Base-by-base conservation (phyloP, 1,140 invertebrate species). In the Cydia amplana region DNA sequence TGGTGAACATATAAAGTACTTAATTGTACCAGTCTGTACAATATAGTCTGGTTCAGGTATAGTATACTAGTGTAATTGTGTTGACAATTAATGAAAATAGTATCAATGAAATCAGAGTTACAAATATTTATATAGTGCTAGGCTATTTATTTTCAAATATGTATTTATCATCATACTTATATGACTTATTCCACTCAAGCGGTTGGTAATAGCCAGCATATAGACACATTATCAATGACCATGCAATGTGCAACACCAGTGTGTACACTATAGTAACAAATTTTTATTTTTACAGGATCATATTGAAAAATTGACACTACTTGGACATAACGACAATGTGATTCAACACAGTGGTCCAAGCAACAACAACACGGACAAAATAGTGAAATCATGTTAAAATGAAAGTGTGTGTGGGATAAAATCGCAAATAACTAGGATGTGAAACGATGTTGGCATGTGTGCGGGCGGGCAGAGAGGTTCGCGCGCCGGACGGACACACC, bases 391-490 rank as follows among this genome's bases (percentile, higher is more conserved):
- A 60, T 60, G 55, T 60, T 60, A 60, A 70, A 36, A 70, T 36
- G 36, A 70, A 70, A 70, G 18, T 40, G 32, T 46, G 20, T 23
- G 36, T 72, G 43, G 32, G 43, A 72, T 49, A 18, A 72, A 70
- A 36, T 40, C 4, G 72, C 43, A 25, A 73, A 40, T 73, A 46
- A 46, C 40, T 49, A 75, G 40, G 86, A 90, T 91, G 87, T 91
- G 84, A 89, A 83, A 79, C 81, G 36, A 91, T 91, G 89, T 85
- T 84, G 85, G 85, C 74, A 91, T 88, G 87, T 75, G 83, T 82
- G 83, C 84, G 85, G 83, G 85, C 81, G 78, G 77, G 75, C 83
- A 76, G 77, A 72, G 80, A 79, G 76, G 76, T 83, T 78, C 82
- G 82, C 82, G 84, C 86, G 81, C 74, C 43, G 60, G 12, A 63